These are phyloP conservation scores for Mycteria americana DNA, from an alignment of 2,797 vertebrate species.

Conservation along the genomic window DNA sequence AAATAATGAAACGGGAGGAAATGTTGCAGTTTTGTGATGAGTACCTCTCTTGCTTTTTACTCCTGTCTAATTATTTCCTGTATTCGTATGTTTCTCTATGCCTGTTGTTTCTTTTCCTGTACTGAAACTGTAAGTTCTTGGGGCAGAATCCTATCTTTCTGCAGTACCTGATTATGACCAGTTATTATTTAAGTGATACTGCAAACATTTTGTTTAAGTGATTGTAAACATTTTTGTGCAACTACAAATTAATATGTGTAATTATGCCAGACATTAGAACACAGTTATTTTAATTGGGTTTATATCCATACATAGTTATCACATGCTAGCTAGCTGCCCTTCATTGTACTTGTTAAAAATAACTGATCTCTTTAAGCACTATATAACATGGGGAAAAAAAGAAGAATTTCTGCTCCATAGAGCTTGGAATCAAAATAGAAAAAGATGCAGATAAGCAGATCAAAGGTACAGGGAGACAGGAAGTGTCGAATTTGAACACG, in stretches of 20 bases:
- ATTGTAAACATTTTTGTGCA: neutral
- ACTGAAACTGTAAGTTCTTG: neutral
- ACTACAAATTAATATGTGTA: neutral
- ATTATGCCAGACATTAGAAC: neutral
- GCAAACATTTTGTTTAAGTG: too few relatives aligned
- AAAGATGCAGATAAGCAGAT: neutral
- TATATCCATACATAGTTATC: neutral
- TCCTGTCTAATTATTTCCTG: neutral
- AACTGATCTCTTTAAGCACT: neutral
- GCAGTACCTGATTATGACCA: neutral
- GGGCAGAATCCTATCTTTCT: neutral
- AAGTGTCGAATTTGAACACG: neutral
- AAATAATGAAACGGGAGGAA: neutral
- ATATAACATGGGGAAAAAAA: fast-evolving
- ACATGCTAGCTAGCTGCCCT: neutral
- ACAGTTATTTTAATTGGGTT: neutral
- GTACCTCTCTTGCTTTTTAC: neutral
- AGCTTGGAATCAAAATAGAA: neutral
- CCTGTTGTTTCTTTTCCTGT: neutral
- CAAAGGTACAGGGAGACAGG: neutral
- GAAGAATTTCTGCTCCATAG: neutral
- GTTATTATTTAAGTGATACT: neutral
- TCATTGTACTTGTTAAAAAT: neutral
- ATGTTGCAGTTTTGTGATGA: neutral
- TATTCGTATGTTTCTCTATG: neutral